Evolutionary conservation across 2,888 invertebrate genomes (phyloP), one percentile per base, ranked within the genome.

Genomic region (Lottia scabra): DNA sequence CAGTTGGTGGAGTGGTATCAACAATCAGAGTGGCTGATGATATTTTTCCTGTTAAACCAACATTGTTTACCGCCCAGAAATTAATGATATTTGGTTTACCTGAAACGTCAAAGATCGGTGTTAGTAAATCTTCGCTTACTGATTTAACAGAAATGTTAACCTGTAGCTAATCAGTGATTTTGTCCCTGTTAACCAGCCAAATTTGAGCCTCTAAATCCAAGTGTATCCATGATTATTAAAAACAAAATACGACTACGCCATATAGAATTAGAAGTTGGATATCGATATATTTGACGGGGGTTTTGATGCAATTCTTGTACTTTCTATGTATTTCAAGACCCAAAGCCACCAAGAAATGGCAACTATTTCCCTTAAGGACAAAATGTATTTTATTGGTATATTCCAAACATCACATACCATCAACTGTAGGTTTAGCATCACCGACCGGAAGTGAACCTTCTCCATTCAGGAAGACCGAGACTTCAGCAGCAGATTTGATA

Each of bases 31-130:
- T 64, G 27, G 75, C 70, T 48, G 75, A 73, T 27, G 73, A 65
- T n/a, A 68, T 43, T 1, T 45, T 70, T 2, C 71, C 56, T 8
- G 45, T 68, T 26, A 78, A 62, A 1, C 79, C 79, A n/a, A 78
- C 74, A 27, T 71, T 70, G 67, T 78, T 75, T 38, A 71, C 68
- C 15, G 75, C 77, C 30, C 48, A 70, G 46, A 79, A 68, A 8
- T 73, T 72, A 56, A 79, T 43, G 44, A 79, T 75, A 68, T 78
- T 78, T 1, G 79, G 71, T 23, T 67, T 70, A 48, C 79, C 79
- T 77, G 72, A 2, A 67, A 63, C n/a, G 5, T 30, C 30, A 5
- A 30, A 30, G 3, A 30, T 30, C 3, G 66, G 0, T 15, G 43
- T 15, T 19, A 65, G 16, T 43, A 30, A 10, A 30, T 13, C 46